Percentiles rank a stretch among this genome's conserved stretches.
Evolutionary conservation across 2,113 vertebrate genomes (phyloP).

Genomic region (Cyprinodon tularosa): DNA sequence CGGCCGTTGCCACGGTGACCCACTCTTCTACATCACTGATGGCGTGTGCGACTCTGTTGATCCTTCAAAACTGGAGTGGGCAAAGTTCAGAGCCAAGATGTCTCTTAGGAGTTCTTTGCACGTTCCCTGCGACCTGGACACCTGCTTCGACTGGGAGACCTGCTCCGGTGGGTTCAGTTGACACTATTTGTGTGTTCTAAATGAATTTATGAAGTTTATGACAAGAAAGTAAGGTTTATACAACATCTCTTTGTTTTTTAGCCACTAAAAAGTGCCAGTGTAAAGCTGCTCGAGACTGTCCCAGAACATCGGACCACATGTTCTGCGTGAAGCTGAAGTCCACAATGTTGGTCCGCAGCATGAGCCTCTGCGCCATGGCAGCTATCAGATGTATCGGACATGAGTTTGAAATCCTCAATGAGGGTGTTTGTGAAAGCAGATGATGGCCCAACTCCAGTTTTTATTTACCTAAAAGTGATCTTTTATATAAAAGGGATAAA

Average conservation of each 20-base stretch:
- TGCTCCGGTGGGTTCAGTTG: slow-evolving; percentile 82
- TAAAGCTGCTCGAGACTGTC: slow-evolving; percentile 59
- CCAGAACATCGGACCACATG: not conserved
- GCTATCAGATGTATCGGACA: slow-evolving; percentile 65
- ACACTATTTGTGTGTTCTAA: not conserved
- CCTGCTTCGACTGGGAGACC: slow-evolving; percentile 91
- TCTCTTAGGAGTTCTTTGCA: slow-evolving; percentile 80
- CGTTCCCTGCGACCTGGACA: slow-evolving; percentile 83
- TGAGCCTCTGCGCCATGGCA: slow-evolving; percentile 69
- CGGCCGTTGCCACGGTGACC: slow-evolving; percentile 82
- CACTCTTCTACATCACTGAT: slow-evolving; percentile 80
- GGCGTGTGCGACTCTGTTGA: slow-evolving; percentile 73
- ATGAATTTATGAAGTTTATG: not conserved
- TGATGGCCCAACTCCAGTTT: slow-evolving; percentile 15
- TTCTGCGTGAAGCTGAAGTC: slow-evolving; percentile 72
- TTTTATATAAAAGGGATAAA: not conserved
- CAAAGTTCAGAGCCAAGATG: slow-evolving; percentile 81
- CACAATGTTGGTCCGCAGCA: slow-evolving; percentile 38
- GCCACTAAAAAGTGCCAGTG: slow-evolving; percentile 66
- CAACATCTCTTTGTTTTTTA: slow-evolving; percentile 31
- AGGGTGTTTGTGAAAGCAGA: slow-evolving; percentile 58
- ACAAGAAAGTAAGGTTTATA: not conserved
- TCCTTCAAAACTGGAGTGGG: slow-evolving; percentile 77
- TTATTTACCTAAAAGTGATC: not conserved
- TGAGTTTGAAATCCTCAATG: slow-evolving; percentile 64